Conservation (phyloP, 2,888 invertebrate species). For the Drosophila nigritarsus region DNA sequence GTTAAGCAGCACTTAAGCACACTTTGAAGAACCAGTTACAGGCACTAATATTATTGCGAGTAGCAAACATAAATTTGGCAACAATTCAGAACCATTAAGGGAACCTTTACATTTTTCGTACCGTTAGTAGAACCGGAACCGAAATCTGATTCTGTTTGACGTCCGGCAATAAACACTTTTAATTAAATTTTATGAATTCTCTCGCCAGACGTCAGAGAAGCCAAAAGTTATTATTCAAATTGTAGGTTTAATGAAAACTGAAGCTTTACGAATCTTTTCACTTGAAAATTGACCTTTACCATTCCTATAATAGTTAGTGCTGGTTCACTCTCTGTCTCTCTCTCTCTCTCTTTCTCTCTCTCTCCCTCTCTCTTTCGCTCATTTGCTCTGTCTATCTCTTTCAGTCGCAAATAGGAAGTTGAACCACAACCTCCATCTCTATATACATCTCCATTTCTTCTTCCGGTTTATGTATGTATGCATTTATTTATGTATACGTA, state of each 20-base stretch:
- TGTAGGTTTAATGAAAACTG: not conserved
- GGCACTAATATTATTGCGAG: not conserved
- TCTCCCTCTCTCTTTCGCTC: not conserved
- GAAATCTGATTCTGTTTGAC: not conserved
- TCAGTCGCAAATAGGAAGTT: not conserved
- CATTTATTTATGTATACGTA: not conserved
- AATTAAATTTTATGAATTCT: not conserved
- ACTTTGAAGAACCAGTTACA: not conserved
- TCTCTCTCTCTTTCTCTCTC: not conserved
- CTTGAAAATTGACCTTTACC: not conserved
- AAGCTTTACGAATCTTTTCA: not conserved
- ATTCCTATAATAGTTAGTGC: not conserved
- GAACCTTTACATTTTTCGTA: not conserved
- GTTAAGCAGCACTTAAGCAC: not conserved
- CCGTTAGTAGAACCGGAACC: not conserved
- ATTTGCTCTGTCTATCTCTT: not conserved
- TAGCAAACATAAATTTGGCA: not conserved
- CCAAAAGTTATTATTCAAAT: not conserved
- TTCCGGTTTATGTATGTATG: not conserved
- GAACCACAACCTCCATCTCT: conserved; percentile 3
- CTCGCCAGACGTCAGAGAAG: not conserved
- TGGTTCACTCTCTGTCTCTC: too few relatives aligned
- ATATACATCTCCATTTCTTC: conserved; percentile 9
- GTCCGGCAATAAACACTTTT: not conserved
- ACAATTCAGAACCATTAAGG: not conserved